Evolutionary conservation across 92 coral and sea anemone genomes (phyloP), one percentile per base, ranked within the genome.

Genomic region (Scolanthus callimorphus): DNA sequence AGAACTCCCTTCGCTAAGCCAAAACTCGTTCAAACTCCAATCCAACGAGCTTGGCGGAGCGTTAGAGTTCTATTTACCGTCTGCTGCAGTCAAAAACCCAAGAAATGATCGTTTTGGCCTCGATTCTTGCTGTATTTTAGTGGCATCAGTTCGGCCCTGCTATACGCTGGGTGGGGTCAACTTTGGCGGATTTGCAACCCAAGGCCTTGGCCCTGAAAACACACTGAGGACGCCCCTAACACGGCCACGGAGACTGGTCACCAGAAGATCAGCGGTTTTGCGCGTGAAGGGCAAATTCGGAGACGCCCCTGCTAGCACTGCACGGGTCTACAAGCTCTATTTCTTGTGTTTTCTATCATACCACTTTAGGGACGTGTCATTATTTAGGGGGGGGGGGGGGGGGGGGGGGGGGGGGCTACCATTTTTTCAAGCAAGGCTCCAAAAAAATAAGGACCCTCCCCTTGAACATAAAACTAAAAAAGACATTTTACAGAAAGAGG

Each of bases 11-110:
- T 65, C 23, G 31, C 37, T 47, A 65, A 28, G 41, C 75, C 58
- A 68, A 57, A 61, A 68, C 75, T 57, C 75, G 75, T 60, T 57
- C 75, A 68, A 68, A 68, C 75, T 68, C 75, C 54, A 26, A 55
- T 59, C 75, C 75, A 56, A 56, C 57, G 75, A 68, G 75, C 54
- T 61, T 57, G 75, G 75, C 65, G 11, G 65, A 68, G 75, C 62
- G 75, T 45, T 68, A 68, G 75, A 65, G 24, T 57, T 43, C 49
- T 68, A 63, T 29, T 68, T 41, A 57, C 58, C 28, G 62, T 29
- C 75, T 55, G 57, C 75, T n/a, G 56, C 65, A 68, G 55, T 68
- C 75, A 68, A 51, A 54, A 41, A 55, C 57, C 65, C 75, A 57
- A 55, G 57, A 45, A 45, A 57, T 15, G 29, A 29, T 26, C 31